Conservation (phyloP, 1,140 invertebrate genomes). For the Philotrypesis tridentata region DNA sequence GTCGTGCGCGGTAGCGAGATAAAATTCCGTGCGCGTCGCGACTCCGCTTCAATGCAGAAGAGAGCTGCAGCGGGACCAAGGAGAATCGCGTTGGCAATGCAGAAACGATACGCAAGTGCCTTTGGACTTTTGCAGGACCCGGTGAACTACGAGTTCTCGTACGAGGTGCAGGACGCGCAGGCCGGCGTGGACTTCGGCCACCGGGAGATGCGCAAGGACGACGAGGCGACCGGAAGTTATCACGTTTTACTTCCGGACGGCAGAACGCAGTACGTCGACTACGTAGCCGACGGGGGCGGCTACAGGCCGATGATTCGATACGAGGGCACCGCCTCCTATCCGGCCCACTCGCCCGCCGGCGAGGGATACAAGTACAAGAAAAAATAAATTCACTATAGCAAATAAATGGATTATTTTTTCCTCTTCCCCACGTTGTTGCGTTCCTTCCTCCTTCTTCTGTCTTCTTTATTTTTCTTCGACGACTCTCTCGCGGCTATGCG, state of each 20-base stretch:
- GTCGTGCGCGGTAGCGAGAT: too few species aligned
- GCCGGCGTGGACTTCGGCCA: slow-evolving; percentile 78
- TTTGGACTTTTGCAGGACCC: slow-evolving; percentile 73
- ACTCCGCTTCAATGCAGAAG: too few species aligned
- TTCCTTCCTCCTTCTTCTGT: slow-evolving; percentile 58
- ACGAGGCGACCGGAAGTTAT: slow-evolving; percentile 78
- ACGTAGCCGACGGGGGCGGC: slow-evolving; percentile 78
- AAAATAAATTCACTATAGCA: slow-evolving; percentile 33
- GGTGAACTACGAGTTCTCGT: slow-evolving; percentile 80
- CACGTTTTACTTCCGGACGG: slow-evolving; percentile 80
- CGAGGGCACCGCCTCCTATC: slow-evolving; percentile 76
- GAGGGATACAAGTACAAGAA: slow-evolving; percentile 76
- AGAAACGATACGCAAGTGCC: too few species aligned
- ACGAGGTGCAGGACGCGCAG: slow-evolving; percentile 77
- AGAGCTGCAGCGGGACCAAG: too few species aligned
- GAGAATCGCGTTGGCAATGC: too few species aligned
- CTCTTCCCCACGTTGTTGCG: neutral
- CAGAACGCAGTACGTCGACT: slow-evolving; percentile 79
- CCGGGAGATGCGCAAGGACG: slow-evolving; percentile 78
- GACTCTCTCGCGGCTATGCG: neutral
- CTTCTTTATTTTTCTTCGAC: neutral
- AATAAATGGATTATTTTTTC: neutral
- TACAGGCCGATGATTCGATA: slow-evolving; percentile 81
- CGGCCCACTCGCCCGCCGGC: slow-evolving; percentile 54
- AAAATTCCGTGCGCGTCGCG: too few species aligned